Percentiles rank a stretch among this genome's conserved stretches.
phyloP scores from a whole-genome alignment of 35 echinoderm and acorn worm genomes.

The Eucidaris tribuloides region DNA sequence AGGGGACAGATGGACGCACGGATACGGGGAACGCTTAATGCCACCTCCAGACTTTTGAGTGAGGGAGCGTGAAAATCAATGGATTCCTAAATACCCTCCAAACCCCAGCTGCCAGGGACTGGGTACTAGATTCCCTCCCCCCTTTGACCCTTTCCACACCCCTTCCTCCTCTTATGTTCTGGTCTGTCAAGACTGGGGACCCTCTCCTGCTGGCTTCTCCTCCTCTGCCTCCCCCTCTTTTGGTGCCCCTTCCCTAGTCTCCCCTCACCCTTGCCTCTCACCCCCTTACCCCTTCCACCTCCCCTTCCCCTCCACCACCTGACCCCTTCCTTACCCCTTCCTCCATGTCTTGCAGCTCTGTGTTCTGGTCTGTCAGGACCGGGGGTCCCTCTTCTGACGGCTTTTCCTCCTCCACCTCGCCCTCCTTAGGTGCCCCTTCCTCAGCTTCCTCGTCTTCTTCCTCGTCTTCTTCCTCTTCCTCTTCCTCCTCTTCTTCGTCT shows the following conservation, averaged over 20 bases:
- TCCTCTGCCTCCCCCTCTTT: slow-evolving; percentile 46
- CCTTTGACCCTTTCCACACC: too few species aligned
- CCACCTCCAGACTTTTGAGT: too few species aligned
- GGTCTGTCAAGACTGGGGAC: slow-evolving; percentile 39
- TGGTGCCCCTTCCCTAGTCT: background rate
- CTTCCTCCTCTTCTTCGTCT: slow-evolving; percentile 44
- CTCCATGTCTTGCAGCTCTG: slow-evolving; percentile 95
- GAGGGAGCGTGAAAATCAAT: too few species aligned
- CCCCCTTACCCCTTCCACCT: slow-evolving; percentile 66
- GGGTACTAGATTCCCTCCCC: too few species aligned
- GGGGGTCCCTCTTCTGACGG: slow-evolving; percentile 2
- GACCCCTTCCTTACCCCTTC: slow-evolving; percentile 90
- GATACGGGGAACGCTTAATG: too few species aligned
- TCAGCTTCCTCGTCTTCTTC: slow-evolving; percentile 52
- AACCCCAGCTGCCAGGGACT: too few species aligned
- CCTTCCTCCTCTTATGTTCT: slow-evolving; percentile 96
- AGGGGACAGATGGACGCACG: too few species aligned
- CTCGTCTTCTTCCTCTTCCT: slow-evolving; percentile 25
- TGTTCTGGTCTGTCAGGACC: slow-evolving; percentile 79
- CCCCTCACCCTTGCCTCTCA: slow-evolving; percentile 45
- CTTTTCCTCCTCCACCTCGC: slow-evolving; percentile 19
- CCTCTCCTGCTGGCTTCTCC: slow-evolving; percentile 8
- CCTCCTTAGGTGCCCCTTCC: slow-evolving; percentile 27
- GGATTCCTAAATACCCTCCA: too few species aligned
- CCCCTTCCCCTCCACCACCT: too few species aligned